These are phyloP conservation scores for Pelodytes ibericus DNA, from an alignment of 2,797 vertebrate genomes.

Conservation along the genomic window DNA sequence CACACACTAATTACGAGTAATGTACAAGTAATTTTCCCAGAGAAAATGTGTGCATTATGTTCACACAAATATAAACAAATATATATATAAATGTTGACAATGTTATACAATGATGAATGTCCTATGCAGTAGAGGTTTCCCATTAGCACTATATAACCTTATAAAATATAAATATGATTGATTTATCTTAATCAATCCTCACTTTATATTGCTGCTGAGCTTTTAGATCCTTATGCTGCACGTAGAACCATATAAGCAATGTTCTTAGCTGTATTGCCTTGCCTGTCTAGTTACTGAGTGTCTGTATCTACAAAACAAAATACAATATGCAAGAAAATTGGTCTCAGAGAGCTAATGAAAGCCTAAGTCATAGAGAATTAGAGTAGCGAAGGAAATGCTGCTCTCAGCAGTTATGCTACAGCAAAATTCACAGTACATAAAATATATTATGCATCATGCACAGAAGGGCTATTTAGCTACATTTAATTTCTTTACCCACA, in stretches of 20 bases:
- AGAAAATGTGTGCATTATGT: too few species aligned
- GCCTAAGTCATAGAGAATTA: constrained; percentile 27
- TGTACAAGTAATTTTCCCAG: too few species aligned
- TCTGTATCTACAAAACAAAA: background rate
- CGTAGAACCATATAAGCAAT: background rate
- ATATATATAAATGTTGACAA: too few species aligned
- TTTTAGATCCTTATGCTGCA: background rate
- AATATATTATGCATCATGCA: constrained; percentile 19
- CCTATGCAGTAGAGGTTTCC: too few species aligned
- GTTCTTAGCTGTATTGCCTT: background rate
- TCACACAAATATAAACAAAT: too few species aligned
- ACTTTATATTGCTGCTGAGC: background rate
- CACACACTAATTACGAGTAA: too few species aligned
- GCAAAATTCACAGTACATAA: constrained; percentile 37
- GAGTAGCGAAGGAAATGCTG: constrained; percentile 31
- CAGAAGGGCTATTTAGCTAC: constrained; percentile 1
- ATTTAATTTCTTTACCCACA: constrained; percentile 8
- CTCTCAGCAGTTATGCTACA: constrained; percentile 46
- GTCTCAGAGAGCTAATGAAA: constrained; percentile 40
- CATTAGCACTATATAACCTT: too few species aligned
- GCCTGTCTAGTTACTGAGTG: background rate
- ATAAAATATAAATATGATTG: background rate
- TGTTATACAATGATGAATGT: too few species aligned
- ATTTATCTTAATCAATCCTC: background rate
- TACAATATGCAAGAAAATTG: constrained; percentile 36